Conservation (phyloP, 1,140 invertebrate genomes). For the Goniozus legneri region DNA sequence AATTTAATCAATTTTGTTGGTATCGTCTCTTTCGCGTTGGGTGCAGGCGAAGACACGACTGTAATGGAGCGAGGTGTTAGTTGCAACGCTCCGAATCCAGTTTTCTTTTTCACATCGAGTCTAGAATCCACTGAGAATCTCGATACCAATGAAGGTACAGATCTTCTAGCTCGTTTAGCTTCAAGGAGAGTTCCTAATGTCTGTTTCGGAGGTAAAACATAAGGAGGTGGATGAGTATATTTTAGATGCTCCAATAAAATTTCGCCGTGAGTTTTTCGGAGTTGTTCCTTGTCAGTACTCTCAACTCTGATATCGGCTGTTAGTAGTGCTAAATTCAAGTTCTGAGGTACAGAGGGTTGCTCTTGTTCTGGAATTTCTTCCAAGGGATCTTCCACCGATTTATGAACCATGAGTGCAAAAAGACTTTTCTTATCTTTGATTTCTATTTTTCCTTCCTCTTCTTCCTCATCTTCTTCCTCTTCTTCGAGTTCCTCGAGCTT, state of each 20-base stretch:
- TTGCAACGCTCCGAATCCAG: conserved; percentile 11
- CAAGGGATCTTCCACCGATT: conserved; percentile 23
- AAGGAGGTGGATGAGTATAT: conserved; percentile 37
- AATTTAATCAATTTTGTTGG: conserved; percentile 38
- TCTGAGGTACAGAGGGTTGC: conserved; percentile 32
- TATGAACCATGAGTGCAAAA: background rate
- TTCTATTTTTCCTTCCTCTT: conserved; percentile 3
- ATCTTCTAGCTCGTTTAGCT: conserved; percentile 42
- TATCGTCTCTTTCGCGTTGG: conserved; percentile 1
- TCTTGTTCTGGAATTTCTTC: conserved; percentile 22
- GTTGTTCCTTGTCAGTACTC: conserved; percentile 12
- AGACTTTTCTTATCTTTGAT: background rate
- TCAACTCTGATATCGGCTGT: conserved; percentile 33
- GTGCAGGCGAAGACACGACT: background rate
- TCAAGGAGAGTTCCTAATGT: conserved; percentile 36
- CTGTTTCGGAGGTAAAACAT: conserved; percentile 34
- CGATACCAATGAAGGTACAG: conserved; percentile 43
- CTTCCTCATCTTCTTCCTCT: conserved; percentile 12
- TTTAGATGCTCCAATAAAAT: conserved; percentile 40
- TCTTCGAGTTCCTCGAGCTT: conserved; percentile 12
- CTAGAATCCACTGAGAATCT: conserved; percentile 48
- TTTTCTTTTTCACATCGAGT: conserved; percentile 32
- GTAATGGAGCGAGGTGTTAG: background rate
- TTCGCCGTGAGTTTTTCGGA: conserved; percentile 18
- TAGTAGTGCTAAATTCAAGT: conserved; percentile 40